Conservation (phyloP, 2,888 invertebrate genomes). For the Xestia rhomboidea region DNA sequence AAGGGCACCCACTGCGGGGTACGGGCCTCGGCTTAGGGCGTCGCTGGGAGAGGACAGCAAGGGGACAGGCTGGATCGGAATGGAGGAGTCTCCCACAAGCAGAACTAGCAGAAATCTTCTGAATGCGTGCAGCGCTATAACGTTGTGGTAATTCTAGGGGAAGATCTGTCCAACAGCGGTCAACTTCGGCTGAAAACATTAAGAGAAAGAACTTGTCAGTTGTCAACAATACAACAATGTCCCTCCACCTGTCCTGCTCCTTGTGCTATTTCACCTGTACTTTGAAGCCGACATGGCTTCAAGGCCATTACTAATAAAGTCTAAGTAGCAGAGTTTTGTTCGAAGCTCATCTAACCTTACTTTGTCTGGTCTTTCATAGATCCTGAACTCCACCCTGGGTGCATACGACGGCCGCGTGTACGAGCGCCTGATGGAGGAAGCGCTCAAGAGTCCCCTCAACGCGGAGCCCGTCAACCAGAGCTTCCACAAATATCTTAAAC, state of each 20-base stretch:
- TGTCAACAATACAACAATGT: not conserved
- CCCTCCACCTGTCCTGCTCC: not conserved
- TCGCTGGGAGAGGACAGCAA: too few relatives aligned
- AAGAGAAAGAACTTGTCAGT: not conserved
- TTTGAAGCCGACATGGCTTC: too few relatives aligned
- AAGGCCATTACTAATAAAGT: not conserved
- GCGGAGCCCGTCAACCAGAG: slow-evolving; percentile 94
- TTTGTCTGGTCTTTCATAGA: slow-evolving; percentile 65
- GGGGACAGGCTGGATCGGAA: too few relatives aligned
- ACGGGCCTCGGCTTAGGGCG: too few relatives aligned
- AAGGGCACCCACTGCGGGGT: too few relatives aligned
- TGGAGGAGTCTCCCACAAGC: too few relatives aligned
- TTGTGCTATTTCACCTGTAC: not conserved
- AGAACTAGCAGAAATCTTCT: not conserved
- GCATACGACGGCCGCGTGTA: slow-evolving; percentile 96
- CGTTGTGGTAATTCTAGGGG: not conserved
- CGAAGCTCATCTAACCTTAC: not conserved
- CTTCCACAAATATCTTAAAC: slow-evolving; percentile 93
- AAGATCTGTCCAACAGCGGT: not conserved
- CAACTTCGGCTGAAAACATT: not conserved
- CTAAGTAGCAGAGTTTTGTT: not conserved
- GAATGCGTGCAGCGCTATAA: not conserved
- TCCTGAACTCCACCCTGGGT: slow-evolving; percentile 93
- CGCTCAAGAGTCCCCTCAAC: slow-evolving; percentile 95
- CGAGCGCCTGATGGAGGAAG: slow-evolving; percentile 94